Base-by-base conservation (phyloP, 1,140 invertebrate genomes). In the Lethocerus indicus region DNA sequence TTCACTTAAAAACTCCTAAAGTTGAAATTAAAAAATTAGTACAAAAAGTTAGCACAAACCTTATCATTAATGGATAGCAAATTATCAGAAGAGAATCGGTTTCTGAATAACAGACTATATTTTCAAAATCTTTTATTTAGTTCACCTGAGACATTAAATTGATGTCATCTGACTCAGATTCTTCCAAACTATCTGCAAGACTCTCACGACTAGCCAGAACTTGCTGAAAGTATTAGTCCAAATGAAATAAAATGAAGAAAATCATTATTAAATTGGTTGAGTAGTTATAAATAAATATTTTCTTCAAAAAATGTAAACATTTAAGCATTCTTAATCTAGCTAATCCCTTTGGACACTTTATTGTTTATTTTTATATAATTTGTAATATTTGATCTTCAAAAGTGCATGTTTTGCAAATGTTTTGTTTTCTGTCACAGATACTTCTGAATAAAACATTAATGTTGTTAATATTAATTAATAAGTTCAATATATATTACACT, bases 161-260 rank as follows among this genome's bases (percentile, higher is more conserved):
- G 18, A 76, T 76, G 63, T 81, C 77, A 61, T 83, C 81, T 2
- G 79, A 79, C 64, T 82, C 79, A 56, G 72, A 76, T 59, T 82
- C 79, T 47, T 81, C 78, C 37, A 69, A 55, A 54, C 74, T 71
- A 58, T 83, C 79, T 44, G 80, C 77, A 21, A 83, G 63, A 60
- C 78, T 82, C 63, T 84, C 81, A 58, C 79, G 69, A 61, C 79
- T 83, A 0, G 81, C 80, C 64, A 84, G 70, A 25, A 83, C 74
- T 75, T 81, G 71, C 67, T 76, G 65, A 47, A 70, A 60, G 61
- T 51, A 52, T 48, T 41, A 59, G 49, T 37, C 9, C 9, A 46
- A 13, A 6, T 40, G 23, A 12, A 23, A 43, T 6, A 21, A 20
- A 20, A 7, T 18, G 6, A 40, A 7, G 6, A 40, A 12, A 40